A percentile compares a stretch with the other conserved stretches of the same genome.
Evolutionary conservation across 2,888 invertebrate species (phyloP).

Genomic region (Dorcus parallelipipedus): DNA sequence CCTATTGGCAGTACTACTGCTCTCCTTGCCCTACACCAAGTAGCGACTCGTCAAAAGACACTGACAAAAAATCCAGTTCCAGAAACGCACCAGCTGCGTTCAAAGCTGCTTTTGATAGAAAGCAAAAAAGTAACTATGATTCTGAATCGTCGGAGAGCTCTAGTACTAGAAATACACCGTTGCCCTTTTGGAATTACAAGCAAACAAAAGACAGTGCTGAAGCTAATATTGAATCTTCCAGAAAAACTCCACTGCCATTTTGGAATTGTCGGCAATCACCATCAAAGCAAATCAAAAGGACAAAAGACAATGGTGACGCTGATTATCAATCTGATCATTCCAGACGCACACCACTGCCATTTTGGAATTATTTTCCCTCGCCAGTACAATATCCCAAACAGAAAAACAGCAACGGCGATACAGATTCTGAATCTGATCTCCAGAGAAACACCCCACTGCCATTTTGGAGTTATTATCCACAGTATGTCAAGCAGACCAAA

Average conservation of each 20-base stretch:
- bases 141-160: no score
- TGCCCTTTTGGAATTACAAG: constrained; percentile 4
- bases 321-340: constrained; percentile 15
- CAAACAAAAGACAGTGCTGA: constrained; percentile 6
- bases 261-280: constrained; percentile 9
- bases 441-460: constrained; percentile 32
- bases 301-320: constrained; percentile 1
- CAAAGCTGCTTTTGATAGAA: no score
- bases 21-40: constrained; percentile 17
- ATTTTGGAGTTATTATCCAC: constrained; percentile 37
- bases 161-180: constrained; percentile 8
- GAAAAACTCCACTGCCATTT: constrained; percentile 14
- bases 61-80: constrained; percentile 5
- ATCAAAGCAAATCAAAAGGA: background rate
- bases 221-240: constrained; percentile 13
- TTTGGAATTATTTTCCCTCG: constrained; percentile 36
- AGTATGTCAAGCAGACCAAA: background rate
- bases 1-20: constrained; percentile 30
- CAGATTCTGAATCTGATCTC: constrained; percentile 2
- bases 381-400: background rate
- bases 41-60: constrained; percentile 12
- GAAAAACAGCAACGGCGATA: background rate
- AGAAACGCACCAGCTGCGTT: constrained; percentile 11
- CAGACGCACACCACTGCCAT: constrained; percentile 32
- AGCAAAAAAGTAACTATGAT: no score